Conservation (phyloP, 2,113 vertebrate species). For the Nasalis larvatus region DNA sequence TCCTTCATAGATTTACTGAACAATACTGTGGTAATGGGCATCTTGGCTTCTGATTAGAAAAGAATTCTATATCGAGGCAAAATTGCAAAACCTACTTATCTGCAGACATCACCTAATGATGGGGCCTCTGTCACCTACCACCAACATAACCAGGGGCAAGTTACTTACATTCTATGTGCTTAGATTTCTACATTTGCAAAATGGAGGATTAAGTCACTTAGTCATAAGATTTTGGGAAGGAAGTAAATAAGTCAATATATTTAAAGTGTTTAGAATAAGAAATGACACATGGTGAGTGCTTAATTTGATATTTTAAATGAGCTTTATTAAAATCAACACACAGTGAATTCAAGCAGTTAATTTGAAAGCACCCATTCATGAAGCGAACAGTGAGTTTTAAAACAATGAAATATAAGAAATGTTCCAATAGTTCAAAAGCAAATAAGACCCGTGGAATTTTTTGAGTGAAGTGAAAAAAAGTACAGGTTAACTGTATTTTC, state of each 20-base stretch:
- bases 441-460: neutral
- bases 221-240: neutral
- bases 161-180: neutral
- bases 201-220: neutral
- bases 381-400: neutral
- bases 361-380: neutral
- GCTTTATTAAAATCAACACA: neutral
- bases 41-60: neutral
- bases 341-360: neutral
- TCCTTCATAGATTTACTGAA: neutral
- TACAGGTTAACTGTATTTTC: neutral
- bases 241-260: neutral
- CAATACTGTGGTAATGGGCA: neutral
- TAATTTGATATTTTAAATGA: neutral
- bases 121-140: neutral
- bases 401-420: neutral
- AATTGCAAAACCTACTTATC: neutral
- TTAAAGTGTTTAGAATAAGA: neutral
- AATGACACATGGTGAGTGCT: neutral
- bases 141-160: neutral
- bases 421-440: neutral
- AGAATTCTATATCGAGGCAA: neutral
- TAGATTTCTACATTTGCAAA: neutral
- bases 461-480: neutral
- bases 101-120: neutral